These are phyloP conservation scores for Perca schrenkii DNA, from an alignment of 2,113 vertebrate species.

Conservation along the genomic window DNA sequence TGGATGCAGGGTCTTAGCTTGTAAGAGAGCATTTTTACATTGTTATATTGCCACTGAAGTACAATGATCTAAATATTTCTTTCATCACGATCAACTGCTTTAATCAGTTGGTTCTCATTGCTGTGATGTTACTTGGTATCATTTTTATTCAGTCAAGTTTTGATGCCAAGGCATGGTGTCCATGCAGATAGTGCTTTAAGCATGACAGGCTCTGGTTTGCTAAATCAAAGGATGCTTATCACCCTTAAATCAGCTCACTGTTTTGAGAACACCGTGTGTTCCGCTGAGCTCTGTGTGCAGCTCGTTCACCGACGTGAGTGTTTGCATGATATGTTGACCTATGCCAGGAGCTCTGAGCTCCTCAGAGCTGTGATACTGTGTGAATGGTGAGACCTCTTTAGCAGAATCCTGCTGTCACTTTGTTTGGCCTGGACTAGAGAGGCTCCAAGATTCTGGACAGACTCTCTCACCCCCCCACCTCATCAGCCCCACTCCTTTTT, in stretches of 20 bases:
- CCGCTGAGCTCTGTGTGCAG: constrained; percentile 4
- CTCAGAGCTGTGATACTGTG: neutral
- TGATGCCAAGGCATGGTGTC: neutral
- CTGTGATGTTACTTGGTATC: neutral
- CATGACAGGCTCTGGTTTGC: neutral
- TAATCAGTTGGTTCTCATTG: neutral
- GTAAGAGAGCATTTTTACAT: neutral
- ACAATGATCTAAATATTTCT: neutral
- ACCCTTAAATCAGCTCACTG: neutral
- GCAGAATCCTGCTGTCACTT: constrained; percentile 53
- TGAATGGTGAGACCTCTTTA: constrained; percentile 35
- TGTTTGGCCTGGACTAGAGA: constrained; percentile 65
- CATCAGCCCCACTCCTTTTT: constrained; percentile 8
- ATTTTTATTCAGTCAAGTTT: neutral
- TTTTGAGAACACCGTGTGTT: neutral
- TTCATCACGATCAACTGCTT: neutral
- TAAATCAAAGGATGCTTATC: neutral
- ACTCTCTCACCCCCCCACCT: constrained; percentile 24
- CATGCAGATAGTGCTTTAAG: neutral
- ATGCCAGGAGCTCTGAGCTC: constrained; percentile 44
- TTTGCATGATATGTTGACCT: constrained; percentile 42
- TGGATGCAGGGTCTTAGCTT: neutral
- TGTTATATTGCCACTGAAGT: neutral
- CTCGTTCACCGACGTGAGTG: constrained; percentile 10
- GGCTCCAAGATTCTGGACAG: constrained; percentile 71